Conservation (phyloP, 2,888 invertebrate species). For the Gastracanthus pulcherrimus region DNA sequence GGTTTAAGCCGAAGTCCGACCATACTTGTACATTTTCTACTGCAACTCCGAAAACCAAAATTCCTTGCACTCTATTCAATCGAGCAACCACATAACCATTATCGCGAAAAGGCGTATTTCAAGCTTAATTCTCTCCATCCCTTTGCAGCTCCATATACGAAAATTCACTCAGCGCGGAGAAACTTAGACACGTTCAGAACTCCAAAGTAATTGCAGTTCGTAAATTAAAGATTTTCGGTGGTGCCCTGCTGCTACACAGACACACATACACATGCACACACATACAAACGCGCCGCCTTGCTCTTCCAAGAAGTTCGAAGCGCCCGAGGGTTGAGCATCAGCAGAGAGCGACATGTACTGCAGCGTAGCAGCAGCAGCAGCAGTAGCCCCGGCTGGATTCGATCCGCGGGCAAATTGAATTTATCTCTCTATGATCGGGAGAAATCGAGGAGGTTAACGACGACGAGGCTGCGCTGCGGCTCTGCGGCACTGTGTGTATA, state of each 20-base stretch:
- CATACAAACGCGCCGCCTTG: not conserved
- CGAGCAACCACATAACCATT: not conserved
- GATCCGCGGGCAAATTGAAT: conserved; percentile 17
- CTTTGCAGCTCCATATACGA: too few species aligned
- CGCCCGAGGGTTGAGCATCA: not conserved
- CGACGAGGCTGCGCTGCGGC: not conserved
- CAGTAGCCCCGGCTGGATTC: not conserved
- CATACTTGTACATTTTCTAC: too few species aligned
- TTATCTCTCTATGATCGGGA: not conserved
- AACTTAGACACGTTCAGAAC: not conserved
- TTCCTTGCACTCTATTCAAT: not conserved
- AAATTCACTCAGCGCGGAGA: not conserved
- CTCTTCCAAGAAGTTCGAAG: not conserved
- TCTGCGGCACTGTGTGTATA: not conserved
- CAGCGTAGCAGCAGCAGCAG: not conserved
- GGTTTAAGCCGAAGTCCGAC: too few species aligned
- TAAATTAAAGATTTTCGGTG: conserved; percentile 36
- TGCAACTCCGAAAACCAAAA: not conserved
- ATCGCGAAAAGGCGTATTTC: not conserved
- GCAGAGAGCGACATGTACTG: not conserved
- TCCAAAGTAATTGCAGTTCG: conserved; percentile 21
- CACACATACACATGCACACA: not conserved
- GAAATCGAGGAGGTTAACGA: conserved; percentile 1
- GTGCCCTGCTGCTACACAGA: too few species aligned
- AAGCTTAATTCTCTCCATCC: not conserved